These are phyloP conservation scores for Diabrotica balteata DNA, from an alignment of 2,888 invertebrate species.

Conservation along the genomic window DNA sequence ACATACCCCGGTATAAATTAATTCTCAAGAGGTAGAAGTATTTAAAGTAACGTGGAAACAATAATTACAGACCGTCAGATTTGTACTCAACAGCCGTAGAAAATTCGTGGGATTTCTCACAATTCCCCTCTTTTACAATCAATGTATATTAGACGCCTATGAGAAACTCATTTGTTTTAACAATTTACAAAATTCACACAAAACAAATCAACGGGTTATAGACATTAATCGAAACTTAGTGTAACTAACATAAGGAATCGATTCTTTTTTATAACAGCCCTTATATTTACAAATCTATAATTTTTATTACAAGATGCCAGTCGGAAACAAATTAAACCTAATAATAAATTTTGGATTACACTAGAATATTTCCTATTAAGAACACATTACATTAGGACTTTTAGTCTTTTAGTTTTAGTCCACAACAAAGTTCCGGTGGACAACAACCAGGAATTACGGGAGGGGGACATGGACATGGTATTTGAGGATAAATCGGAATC, in stretches of 20 bases:
- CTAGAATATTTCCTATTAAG: too few species aligned
- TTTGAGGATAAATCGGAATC: conserved; percentile 39
- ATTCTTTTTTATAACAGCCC: too few species aligned
- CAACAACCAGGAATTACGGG: conserved; percentile 27
- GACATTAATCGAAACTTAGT: conserved; percentile 5
- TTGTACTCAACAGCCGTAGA: conserved; percentile 26
- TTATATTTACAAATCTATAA: too few species aligned
- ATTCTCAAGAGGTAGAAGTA: conserved; percentile 13
- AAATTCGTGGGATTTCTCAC: conserved; percentile 27
- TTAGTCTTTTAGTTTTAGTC: conserved; percentile 20
- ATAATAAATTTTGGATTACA: too few species aligned
- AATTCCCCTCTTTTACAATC: conserved; percentile 14
- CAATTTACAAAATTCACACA: conserved; percentile 20
- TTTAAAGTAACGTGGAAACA: conserved; percentile 24
- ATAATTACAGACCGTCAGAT: conserved; percentile 20
- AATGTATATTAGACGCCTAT: conserved; percentile 4
- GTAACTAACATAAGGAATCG: too few species aligned
- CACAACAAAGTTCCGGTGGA: conserved; percentile 20
- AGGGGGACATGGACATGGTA: conserved; percentile 38
- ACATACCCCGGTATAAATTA: not conserved
- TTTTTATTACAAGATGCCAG: too few species aligned
- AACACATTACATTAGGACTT: too few species aligned
- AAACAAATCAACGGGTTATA: conserved; percentile 10
- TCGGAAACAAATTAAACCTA: too few species aligned
- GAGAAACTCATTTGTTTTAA: conserved; percentile 14